phyloP scores from a whole-genome alignment of 1,140 invertebrate genomes.

The Macrosteles quadrilineatus region DNA sequence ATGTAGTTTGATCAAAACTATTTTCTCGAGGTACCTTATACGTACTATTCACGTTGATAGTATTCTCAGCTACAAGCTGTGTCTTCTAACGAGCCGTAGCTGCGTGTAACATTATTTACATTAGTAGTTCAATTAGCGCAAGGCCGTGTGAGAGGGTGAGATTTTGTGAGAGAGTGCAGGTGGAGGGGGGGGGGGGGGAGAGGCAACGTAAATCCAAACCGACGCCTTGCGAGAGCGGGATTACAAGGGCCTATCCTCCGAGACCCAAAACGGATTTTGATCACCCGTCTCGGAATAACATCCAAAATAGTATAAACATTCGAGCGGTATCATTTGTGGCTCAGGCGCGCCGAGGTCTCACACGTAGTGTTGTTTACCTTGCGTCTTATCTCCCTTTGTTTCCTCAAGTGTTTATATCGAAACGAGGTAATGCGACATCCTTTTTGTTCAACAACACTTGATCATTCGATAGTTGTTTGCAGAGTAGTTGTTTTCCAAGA shows the following conservation, averaged over 20 bases:
- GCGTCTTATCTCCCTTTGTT: too few relatives aligned
- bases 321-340: slow-evolving; percentile 8
- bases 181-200: slow-evolving; percentile 10
- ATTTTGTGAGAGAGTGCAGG: not conserved
- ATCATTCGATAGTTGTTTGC: too few relatives aligned
- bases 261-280: slow-evolving; percentile 30
- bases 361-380: too few relatives aligned
- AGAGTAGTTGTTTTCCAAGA: too few relatives aligned
- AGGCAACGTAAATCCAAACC: slow-evolving; percentile 23
- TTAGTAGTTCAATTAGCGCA: not conserved
- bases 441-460: too few relatives aligned
- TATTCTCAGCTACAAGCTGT: too few relatives aligned
- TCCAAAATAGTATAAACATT: slow-evolving; percentile 14
- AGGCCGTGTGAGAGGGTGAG: not conserved
- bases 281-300: slow-evolving; percentile 18
- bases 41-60: too few relatives aligned
- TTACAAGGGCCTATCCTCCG: slow-evolving; percentile 7
- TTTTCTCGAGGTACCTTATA: too few relatives aligned
- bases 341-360: not conserved
- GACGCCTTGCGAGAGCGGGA: slow-evolving; percentile 21
- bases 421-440: too few relatives aligned
- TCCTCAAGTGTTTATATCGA: too few relatives aligned
- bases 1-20: too few relatives aligned
- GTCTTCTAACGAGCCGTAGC: too few relatives aligned
- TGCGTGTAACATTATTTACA: slow-evolving; percentile 12